phyloP scores from a whole-genome alignment of 1,140 invertebrate genomes.

The Zaprionus davidi region DNA sequence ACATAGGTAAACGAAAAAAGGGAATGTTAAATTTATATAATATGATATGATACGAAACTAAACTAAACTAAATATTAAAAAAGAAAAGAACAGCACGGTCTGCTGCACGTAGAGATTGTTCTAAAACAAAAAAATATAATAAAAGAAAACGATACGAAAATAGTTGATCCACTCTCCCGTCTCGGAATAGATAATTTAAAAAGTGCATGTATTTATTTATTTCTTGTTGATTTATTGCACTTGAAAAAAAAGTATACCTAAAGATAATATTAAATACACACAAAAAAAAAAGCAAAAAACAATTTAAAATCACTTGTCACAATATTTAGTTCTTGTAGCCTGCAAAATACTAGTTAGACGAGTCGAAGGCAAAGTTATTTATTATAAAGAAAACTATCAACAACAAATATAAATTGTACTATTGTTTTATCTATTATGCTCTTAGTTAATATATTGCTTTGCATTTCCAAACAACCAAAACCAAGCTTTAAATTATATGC shows the following conservation, averaged over 20 bases:
- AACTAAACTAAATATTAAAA: neutral
- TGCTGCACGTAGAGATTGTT: constrained; percentile 20
- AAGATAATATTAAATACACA: constrained; percentile 42
- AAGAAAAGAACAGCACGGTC: neutral
- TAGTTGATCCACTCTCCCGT: constrained; percentile 16
- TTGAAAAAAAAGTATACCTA: constrained; percentile 52
- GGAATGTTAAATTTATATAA: constrained; percentile 28
- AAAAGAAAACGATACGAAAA: constrained; percentile 10
- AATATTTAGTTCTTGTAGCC: constrained; percentile 52
- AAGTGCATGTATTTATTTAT: constrained; percentile 81
- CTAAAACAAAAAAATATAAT: constrained; percentile 6
- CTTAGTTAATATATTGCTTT: constrained; percentile 40
- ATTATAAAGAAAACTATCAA: constrained; percentile 39
- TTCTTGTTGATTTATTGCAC: constrained; percentile 76
- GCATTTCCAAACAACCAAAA: constrained; percentile 52
- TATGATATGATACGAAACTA: constrained; percentile 11
- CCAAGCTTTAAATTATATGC: constrained; percentile 50
- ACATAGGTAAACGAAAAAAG: constrained; percentile 16
- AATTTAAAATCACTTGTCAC: constrained; percentile 52
- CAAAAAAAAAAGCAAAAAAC: neutral
- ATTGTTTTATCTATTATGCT: constrained; percentile 16
- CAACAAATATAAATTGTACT: constrained; percentile 31
- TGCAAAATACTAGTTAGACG: constrained; percentile 58
- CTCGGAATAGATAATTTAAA: constrained; percentile 62
- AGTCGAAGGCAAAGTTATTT: constrained; percentile 61